A percentile compares a stretch with the other conserved stretches of the same genome.
These are phyloP conservation scores for Pavo muticus DNA, from an alignment of 2,113 vertebrate genomes.

Conservation along the genomic window DNA sequence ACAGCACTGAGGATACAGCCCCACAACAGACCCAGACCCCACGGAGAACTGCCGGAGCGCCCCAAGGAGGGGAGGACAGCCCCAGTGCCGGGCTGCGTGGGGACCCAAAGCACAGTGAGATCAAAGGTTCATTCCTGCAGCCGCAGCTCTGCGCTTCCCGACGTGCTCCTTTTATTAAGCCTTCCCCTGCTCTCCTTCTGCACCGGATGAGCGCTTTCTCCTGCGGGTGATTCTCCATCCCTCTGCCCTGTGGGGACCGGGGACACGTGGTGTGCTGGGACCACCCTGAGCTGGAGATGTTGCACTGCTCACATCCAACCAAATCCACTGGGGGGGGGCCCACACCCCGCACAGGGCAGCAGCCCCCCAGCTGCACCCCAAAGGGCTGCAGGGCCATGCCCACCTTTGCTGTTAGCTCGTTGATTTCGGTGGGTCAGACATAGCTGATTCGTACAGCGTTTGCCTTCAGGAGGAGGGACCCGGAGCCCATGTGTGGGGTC, in stretches of 20 bases:
- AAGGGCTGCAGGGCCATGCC: not conserved
- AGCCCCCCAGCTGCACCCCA: not conserved
- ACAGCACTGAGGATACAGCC: not conserved
- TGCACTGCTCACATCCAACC: not conserved
- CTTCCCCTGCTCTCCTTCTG: not conserved
- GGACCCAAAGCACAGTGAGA: not conserved
- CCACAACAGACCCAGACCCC: not conserved
- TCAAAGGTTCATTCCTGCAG: conserved; percentile 10
- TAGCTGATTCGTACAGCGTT: not conserved
- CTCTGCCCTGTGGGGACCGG: not conserved
- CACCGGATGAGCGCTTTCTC: not conserved
- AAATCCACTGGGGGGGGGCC: rapidly evolving
- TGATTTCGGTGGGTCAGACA: not conserved
- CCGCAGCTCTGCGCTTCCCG: not conserved
- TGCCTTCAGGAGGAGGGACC: not conserved
- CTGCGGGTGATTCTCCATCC: not conserved
- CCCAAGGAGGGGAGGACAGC: not conserved
- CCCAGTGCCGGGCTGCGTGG: rapidly evolving
- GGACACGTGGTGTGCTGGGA: rapidly evolving
- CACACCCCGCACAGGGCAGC: not conserved
- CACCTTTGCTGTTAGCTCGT: rapidly evolving
- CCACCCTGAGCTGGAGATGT: not conserved
- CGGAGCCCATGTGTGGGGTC: rapidly evolving
- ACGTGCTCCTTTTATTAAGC: not conserved
- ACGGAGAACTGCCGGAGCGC: rapidly evolving